Percentiles rank a stretch among this genome's conserved stretches.
Conservation (phyloP, 2,113 vertebrate species). For the Larimichthys crocea region DNA sequence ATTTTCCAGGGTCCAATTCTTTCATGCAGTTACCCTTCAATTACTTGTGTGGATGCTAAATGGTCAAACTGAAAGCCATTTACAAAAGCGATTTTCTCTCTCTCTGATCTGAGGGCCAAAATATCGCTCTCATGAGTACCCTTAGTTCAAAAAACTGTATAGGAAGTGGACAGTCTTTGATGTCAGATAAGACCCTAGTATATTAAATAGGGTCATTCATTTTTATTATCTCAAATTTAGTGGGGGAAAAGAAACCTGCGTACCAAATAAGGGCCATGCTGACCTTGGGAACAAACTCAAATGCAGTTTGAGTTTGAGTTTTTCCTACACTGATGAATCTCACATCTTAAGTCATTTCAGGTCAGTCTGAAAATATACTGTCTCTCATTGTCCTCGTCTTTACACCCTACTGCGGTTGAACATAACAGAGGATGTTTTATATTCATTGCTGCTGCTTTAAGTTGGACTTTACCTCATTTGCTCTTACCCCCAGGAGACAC, state of each 20-base stretch:
- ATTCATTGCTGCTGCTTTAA: slow-evolving; percentile 29
- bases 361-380: slow-evolving; percentile 43
- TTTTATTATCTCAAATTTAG: slow-evolving; percentile 24
- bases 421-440: slow-evolving; percentile 52
- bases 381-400: slow-evolving; percentile 52
- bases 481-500: slow-evolving; percentile 25
- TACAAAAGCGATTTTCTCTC: not conserved
- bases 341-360: slow-evolving; percentile 42
- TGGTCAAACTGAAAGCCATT: slow-evolving; percentile 43
- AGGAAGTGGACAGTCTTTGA: slow-evolving; percentile 52
- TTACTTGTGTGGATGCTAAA: slow-evolving; percentile 57
- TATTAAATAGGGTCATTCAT: slow-evolving; percentile 2
- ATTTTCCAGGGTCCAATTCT: slow-evolving; percentile 79
- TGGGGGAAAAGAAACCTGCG: not conserved
- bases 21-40: slow-evolving; percentile 54
- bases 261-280: not conserved
- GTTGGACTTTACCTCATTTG: slow-evolving; percentile 19
- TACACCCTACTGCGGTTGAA: slow-evolving; percentile 25
- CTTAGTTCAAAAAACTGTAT: slow-evolving; percentile 22
- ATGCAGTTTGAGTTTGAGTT: slow-evolving; percentile 7
- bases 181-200: slow-evolving; percentile 37
- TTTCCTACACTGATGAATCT: slow-evolving; percentile 19
- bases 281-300: slow-evolving; percentile 31
- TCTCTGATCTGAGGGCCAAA: slow-evolving; percentile 49
- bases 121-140: slow-evolving; percentile 14